Evolutionary conservation across 2,797 vertebrate genomes (phyloP).

Genomic region (Pygocentrus nattereri): DNA sequence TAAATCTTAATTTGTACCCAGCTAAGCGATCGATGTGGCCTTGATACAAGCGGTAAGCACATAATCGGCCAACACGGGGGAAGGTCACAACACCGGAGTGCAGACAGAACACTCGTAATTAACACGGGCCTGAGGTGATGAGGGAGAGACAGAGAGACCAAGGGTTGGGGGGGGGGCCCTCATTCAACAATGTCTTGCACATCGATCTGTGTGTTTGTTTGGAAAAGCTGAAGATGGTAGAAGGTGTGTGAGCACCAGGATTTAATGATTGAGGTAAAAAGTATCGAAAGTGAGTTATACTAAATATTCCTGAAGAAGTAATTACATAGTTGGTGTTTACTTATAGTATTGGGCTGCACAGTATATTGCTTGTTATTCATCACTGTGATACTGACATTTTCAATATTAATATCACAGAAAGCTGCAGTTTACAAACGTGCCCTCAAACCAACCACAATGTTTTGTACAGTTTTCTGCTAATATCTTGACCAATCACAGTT

Average conservation of each 20-base stretch:
- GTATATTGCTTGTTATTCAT: neutral
- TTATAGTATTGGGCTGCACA: neutral
- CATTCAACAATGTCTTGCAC: constrained; percentile 19
- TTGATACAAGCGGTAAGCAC: constrained; percentile 73
- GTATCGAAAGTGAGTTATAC: neutral
- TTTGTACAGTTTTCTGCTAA: too few relatives aligned
- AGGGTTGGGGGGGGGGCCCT: constrained; percentile 1
- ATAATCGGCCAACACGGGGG: constrained; percentile 74
- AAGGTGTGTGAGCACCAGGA: neutral
- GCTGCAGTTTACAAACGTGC: too few relatives aligned
- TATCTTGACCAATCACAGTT: too few relatives aligned
- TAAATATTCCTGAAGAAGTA: neutral
- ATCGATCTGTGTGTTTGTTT: constrained; percentile 56
- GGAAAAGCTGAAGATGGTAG: constrained; percentile 26
- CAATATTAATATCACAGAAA: too few relatives aligned
- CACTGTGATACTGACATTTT: too few relatives aligned
- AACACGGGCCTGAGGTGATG: constrained; percentile 55
- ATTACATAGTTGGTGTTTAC: neutral
- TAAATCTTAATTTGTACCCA: constrained; percentile 86
- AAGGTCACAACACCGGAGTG: constrained; percentile 73
- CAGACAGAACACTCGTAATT: constrained; percentile 57
- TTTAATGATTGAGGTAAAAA: neutral
- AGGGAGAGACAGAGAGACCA: constrained; percentile 14
- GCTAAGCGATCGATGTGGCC: constrained; percentile 77
- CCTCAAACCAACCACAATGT: too few relatives aligned